Conservation (phyloP, 2,113 vertebrate genomes). For the Tiliqua scincoides region DNA sequence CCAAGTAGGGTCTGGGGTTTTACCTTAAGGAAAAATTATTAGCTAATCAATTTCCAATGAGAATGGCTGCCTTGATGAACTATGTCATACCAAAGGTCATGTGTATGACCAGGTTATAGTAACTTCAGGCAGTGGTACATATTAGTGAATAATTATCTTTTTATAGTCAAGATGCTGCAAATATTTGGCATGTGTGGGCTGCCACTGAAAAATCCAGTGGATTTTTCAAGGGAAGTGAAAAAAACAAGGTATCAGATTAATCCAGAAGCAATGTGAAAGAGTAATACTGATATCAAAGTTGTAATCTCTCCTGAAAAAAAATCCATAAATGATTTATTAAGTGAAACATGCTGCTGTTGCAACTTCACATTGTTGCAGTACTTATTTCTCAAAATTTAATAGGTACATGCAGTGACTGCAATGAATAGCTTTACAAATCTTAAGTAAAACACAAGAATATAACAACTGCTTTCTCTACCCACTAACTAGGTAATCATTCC, state of each 20-base stretch:
- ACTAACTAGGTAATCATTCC: conserved; percentile 11
- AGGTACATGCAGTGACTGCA: background rate
- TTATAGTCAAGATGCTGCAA: conserved; percentile 17
- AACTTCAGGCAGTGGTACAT: background rate
- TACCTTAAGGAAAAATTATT: conserved; percentile 25
- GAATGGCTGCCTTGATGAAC: conserved; percentile 5
- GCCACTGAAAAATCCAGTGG: background rate
- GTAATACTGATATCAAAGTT: conserved; percentile 7
- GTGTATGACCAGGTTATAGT: conserved; percentile 12
- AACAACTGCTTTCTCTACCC: conserved; percentile 12
- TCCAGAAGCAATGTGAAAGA: conserved; percentile 3
- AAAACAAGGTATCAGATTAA: background rate
- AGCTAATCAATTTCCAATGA: conserved; percentile 28
- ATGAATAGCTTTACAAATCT: conserved; percentile 14
- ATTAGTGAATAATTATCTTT: conserved; percentile 25
- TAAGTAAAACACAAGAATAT: conserved; percentile 7
- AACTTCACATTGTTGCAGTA: background rate
- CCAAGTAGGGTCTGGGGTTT: background rate
- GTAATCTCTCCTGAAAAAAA: conserved; percentile 8
- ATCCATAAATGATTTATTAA: conserved; percentile 5
- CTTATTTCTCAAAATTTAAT: conserved; percentile 9
- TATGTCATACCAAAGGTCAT: conserved; percentile 22
- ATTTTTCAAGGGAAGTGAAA: conserved; percentile 3
- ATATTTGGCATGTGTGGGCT: conserved; percentile 2
- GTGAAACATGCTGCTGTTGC: background rate